Base-by-base conservation (phyloP, 2,888 invertebrate species). In the Pollenia angustigena region DNA sequence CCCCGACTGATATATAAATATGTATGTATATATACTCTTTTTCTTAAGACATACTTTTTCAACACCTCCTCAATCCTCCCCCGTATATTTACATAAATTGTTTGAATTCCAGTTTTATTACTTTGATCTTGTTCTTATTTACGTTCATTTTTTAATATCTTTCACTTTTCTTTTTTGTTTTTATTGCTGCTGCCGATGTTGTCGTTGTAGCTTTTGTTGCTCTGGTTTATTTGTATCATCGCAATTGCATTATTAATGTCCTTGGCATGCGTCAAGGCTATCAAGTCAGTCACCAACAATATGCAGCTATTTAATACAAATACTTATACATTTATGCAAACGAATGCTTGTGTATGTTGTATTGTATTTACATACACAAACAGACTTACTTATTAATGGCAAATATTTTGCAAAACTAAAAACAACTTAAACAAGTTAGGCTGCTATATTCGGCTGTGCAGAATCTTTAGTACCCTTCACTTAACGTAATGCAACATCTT, bases 231-330 rank as follows among this genome's bases (percentile, higher is more conserved):
- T 84, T 84, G 48, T 89, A 64, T 89, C 88, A 89, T 89, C 90
- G 88, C 88, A 91, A 90, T 89, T 91, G 91, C 90, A 90, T 91
- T 89, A 88, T 88, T 89, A 88, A 89, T 88, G 90, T 90, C 90
- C 88, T 88, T 88, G 88, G 74, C 87, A 79, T 86, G 78, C 85
- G 85, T 79, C 78, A 86, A 85, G 88, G 86, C 69, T 81, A 46
- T 78, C 80, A 76, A 80, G 72, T 79, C 68, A 69, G 69, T 68
- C 50, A 81, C 75, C 79, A 79, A 75, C 52, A 75, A 80, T 69
- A 68, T 46, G 64, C 74, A 64, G 12, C 44, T 62, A 50, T 50
- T 9, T 46, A 66, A 56, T 48, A 10, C n/a, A n/a, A 40, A 60
- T 23, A 60, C 50, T 42, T 40, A 52, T 16, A 40, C 14, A 60